Evolutionary conservation across 2,888 invertebrate genomes (phyloP).

Genomic region (Erebia aethiops): DNA sequence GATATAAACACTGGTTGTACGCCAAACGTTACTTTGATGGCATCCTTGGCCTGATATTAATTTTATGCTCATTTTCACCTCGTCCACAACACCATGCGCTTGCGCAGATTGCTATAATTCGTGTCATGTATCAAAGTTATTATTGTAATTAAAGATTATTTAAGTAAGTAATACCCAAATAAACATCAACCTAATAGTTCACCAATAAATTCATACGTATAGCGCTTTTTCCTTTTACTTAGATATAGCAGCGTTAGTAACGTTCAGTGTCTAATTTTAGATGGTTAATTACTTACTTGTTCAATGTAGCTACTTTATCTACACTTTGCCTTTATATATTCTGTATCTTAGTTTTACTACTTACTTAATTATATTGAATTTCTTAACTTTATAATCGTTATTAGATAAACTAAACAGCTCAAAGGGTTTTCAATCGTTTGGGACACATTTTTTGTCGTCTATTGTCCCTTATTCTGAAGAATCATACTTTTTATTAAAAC

Average conservation of each 20-base stretch:
- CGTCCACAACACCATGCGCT: conserved; percentile 51
- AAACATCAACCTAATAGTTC: neutral
- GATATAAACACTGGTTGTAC: conserved; percentile 49
- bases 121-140: conserved; percentile 23
- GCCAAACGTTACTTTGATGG: conserved; percentile 56
- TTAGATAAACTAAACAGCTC: conserved; percentile 18
- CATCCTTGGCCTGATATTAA: conserved; percentile 72
- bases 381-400: conserved; percentile 2
- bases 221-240: neutral
- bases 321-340: no score
- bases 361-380: no score
- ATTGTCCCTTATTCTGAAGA: conserved; percentile 35
- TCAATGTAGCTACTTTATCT: no score
- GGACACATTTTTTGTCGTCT: conserved; percentile 39
- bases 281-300: no score
- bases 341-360: no score
- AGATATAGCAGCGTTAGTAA: neutral
- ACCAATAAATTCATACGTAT: neutral
- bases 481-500: conserved; percentile 62
- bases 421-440: conserved; percentile 28
- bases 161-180: neutral
- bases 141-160: conserved; percentile 6
- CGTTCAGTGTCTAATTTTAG: no score
- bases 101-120: conserved; percentile 44
- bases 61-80: conserved; percentile 70